Evolutionary conservation across 1,140 invertebrate genomes (phyloP).

Genomic region (Laupala kohalensis): DNA sequence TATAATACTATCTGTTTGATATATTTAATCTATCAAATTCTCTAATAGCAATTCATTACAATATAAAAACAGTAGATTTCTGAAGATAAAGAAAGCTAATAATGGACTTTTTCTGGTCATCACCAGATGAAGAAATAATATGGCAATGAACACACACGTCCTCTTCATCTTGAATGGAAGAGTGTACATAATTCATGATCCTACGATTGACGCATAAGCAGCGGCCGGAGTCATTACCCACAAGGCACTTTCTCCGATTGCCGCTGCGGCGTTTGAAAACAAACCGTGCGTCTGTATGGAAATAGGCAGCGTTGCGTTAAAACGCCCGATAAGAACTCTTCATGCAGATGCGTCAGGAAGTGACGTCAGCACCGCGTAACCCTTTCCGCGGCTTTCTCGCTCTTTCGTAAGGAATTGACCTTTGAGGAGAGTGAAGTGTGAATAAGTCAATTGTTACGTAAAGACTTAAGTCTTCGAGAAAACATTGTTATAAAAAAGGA

Average conservation of each 20-base stretch:
- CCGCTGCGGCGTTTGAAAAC: background rate
- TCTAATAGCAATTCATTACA: background rate
- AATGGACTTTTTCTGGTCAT: background rate
- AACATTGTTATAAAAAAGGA: too few species aligned
- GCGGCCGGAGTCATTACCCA: background rate
- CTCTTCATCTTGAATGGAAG: background rate
- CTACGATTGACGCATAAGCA: background rate
- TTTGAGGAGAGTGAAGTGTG: background rate
- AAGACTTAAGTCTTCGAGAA: too few species aligned
- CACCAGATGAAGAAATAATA: background rate
- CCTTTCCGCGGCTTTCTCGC: background rate
- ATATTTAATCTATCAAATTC: background rate
- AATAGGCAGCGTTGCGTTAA: background rate
- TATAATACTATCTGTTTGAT: background rate
- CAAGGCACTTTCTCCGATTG: background rate
- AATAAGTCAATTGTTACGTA: too few species aligned
- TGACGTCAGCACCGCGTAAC: background rate
- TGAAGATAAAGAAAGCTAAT: background rate
- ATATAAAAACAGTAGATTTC: background rate
- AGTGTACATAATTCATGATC: background rate
- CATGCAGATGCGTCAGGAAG: background rate
- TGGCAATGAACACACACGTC: background rate
- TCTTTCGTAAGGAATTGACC: background rate
- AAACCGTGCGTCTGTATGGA: background rate
- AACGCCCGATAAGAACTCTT: background rate